phyloP scores from a whole-genome alignment of 2,888 invertebrate genomes.

The Drosophila phalerata region DNA sequence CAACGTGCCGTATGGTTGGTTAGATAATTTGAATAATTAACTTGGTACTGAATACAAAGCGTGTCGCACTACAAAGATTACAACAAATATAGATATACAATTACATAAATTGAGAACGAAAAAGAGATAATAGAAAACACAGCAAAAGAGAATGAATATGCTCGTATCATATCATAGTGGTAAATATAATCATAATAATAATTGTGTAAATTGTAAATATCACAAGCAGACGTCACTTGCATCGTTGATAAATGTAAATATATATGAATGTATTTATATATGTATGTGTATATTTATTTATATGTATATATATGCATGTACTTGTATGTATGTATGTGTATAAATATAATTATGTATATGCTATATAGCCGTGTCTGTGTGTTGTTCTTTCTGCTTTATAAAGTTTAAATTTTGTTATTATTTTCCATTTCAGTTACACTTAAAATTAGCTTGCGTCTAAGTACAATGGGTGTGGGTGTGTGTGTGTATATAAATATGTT shows the following conservation, averaged over 20 bases:
- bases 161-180: slow-evolving; percentile 32
- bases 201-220: slow-evolving; percentile 79
- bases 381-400: slow-evolving; percentile 16
- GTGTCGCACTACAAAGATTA: slow-evolving; percentile 6
- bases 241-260: slow-evolving; percentile 72
- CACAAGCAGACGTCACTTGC: slow-evolving; percentile 81
- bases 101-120: slow-evolving; percentile 1
- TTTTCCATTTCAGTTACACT: slow-evolving; percentile 6
- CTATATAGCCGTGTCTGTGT: slow-evolving; percentile 15
- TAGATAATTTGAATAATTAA: slow-evolving; percentile 44
- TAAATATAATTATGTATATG: slow-evolving; percentile 22
- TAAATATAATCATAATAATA: slow-evolving; percentile 58
- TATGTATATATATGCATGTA: slow-evolving; percentile 18
- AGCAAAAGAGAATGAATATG: slow-evolving; percentile 14
- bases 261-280: slow-evolving; percentile 41
- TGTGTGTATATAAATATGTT: background rate
- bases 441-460: slow-evolving; percentile 5
- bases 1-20: slow-evolving; percentile 20
- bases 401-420: slow-evolving; percentile 11
- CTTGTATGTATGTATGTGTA: slow-evolving; percentile 15
- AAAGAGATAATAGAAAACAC: slow-evolving; percentile 18
- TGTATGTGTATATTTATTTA: slow-evolving; percentile 6
- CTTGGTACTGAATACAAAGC: slow-evolving; percentile 21
- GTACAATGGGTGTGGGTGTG: background rate
- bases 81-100: slow-evolving; percentile 2